A percentile compares a stretch with the other conserved stretches of the same genome.
phyloP scores from a whole-genome alignment of 2,888 invertebrate genomes.

The Geotrupes spiniger region DNA sequence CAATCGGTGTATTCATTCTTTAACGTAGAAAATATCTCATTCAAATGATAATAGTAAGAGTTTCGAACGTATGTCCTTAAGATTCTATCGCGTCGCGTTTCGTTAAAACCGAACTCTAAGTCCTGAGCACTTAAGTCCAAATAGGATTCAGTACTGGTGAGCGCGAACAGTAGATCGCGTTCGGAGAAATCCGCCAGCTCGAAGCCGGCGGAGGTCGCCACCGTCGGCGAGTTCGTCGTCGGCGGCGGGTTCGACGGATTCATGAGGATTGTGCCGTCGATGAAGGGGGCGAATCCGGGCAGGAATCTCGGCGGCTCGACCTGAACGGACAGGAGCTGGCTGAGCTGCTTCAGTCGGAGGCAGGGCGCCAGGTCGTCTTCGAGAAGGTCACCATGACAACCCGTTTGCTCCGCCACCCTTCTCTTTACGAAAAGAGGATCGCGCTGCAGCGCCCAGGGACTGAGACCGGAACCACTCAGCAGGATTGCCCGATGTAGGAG shows the following conservation, averaged over 20 bases:
- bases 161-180: slow-evolving; percentile 79
- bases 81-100: slow-evolving; percentile 80
- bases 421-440: slow-evolving; percentile 80
- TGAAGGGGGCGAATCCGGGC: slow-evolving; percentile 90
- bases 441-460: slow-evolving; percentile 88
- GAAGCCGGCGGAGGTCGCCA: slow-evolving; percentile 70
- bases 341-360: slow-evolving; percentile 72
- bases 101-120: slow-evolving; percentile 89
- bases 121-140: slow-evolving; percentile 79
- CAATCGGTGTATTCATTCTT: slow-evolving; percentile 95
- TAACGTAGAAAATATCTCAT: slow-evolving; percentile 91
- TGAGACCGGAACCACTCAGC: slow-evolving; percentile 85
- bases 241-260: slow-evolving; percentile 53
- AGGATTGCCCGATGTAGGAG: slow-evolving; percentile 83
- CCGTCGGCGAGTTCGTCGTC: slow-evolving; percentile 59
- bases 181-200: slow-evolving; percentile 80
- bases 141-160: slow-evolving; percentile 81
- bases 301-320: slow-evolving; percentile 80
- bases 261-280: slow-evolving; percentile 83
- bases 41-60: slow-evolving; percentile 91
- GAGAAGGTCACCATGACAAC: slow-evolving; percentile 77
- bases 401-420: slow-evolving; percentile 76
- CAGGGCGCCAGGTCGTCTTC: slow-evolving; percentile 85
- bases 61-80: slow-evolving; percentile 91
- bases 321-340: slow-evolving; percentile 69